Conservation (phyloP, 2,888 invertebrate species). For the Cheilosia vulpina region DNA sequence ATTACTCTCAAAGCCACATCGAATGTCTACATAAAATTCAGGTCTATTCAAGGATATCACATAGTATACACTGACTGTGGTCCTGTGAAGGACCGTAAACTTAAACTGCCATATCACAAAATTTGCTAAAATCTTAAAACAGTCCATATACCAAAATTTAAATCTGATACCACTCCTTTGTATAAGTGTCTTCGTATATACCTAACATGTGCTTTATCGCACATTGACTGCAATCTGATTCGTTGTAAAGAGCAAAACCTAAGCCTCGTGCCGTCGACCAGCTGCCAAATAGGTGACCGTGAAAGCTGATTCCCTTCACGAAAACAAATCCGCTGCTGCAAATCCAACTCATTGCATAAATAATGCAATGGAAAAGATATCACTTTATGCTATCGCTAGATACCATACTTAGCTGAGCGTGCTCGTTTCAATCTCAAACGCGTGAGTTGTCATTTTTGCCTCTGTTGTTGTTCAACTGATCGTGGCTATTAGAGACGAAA, state of each 20-base stretch:
- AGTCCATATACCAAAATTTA: too few relatives aligned
- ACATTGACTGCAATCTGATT: constrained; percentile 1
- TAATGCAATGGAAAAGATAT: constrained; percentile 14
- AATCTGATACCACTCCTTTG: too few relatives aligned
- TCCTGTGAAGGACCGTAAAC: too few relatives aligned
- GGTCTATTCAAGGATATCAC: too few relatives aligned
- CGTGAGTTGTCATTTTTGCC: neutral
- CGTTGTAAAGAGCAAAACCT: neutral
- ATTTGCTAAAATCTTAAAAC: too few relatives aligned
- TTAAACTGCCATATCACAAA: too few relatives aligned
- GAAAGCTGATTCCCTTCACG: constrained; percentile 19
- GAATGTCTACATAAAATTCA: too few relatives aligned
- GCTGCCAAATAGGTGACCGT: constrained; percentile 21
- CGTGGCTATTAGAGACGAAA: neutral
- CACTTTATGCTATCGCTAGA: constrained; percentile 15
- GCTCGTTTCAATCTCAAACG: neutral
- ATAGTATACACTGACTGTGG: too few relatives aligned
- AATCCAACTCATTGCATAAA: constrained; percentile 14
- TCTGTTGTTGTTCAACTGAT: constrained; percentile 11
- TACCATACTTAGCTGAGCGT: constrained; percentile 5
- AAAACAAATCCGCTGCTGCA: constrained; percentile 22
- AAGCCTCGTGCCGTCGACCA: constrained; percentile 25
- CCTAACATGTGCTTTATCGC: neutral
- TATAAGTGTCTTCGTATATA: neutral
- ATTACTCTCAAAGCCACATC: too few relatives aligned